Conservation (phyloP, 1,140 invertebrate species). For the Octopus bimaculoides region DNA sequence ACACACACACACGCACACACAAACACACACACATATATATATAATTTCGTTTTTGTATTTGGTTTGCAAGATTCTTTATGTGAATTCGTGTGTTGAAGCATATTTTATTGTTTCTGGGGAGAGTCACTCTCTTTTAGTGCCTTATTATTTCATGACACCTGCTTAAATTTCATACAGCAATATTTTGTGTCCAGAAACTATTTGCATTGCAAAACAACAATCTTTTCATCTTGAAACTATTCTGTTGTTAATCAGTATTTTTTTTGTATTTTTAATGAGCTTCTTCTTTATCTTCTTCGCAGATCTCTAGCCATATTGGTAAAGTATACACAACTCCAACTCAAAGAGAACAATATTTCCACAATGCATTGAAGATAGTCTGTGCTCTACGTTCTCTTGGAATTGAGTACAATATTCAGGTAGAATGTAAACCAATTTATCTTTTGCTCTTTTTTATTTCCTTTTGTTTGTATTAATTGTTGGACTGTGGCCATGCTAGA, state of each 20-base stretch:
- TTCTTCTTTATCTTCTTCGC: conserved; percentile 17
- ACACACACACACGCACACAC: no score
- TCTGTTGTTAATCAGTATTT: neutral
- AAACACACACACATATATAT: no score
- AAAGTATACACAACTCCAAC: conserved; percentile 54
- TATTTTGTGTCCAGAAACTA: neutral
- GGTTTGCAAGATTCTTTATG: no score
- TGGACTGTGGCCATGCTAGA: no score
- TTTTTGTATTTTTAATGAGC: conserved; percentile 14
- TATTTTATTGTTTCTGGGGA: no score
- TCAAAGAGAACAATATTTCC: conserved; percentile 55
- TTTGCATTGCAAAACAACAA: neutral
- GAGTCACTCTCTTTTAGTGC: no score
- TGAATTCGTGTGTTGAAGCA: no score
- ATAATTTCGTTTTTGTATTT: no score
- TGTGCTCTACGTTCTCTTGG: conserved; percentile 52
- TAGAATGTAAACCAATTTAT: conserved; percentile 13
- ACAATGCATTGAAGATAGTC: conserved; percentile 55
- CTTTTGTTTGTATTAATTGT: no score
- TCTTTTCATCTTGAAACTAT: neutral
- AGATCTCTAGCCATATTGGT: conserved; percentile 50
- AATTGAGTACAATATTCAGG: conserved; percentile 56
- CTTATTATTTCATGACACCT: neutral
- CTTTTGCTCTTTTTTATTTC: no score
- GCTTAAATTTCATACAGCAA: neutral